A percentile compares a stretch with the other conserved stretches of the same genome.
These are phyloP conservation scores for Oreortyx pictus DNA, from an alignment of 2,797 vertebrate species.

Conservation along the genomic window DNA sequence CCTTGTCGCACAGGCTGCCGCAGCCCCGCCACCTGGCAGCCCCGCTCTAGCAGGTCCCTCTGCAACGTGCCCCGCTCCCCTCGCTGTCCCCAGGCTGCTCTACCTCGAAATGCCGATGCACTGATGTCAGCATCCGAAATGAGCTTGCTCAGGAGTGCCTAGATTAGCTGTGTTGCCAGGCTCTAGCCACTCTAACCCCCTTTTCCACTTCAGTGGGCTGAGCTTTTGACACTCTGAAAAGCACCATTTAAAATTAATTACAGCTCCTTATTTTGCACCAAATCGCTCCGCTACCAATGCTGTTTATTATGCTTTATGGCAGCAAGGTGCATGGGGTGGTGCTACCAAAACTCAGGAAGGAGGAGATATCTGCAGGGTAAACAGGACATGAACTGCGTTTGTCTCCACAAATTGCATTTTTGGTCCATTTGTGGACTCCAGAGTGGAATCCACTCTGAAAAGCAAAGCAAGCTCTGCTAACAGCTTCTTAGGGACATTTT, in stretches of 20 bases:
- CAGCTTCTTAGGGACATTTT: neutral
- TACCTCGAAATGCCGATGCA: slow-evolving; percentile 86
- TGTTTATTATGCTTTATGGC: slow-evolving; percentile 77
- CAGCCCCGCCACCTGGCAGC: slow-evolving; percentile 35
- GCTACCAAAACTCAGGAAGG: slow-evolving; percentile 30
- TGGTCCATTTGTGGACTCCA: neutral
- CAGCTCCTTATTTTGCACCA: slow-evolving; percentile 89
- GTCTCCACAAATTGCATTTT: neutral
- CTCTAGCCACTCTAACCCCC: slow-evolving; percentile 89
- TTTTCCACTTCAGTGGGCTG: slow-evolving; percentile 93
- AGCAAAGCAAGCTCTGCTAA: neutral
- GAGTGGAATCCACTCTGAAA: neutral
- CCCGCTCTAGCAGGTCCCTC: slow-evolving; percentile 48
- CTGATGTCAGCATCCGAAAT: slow-evolving; percentile 95
- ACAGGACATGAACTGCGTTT: neutral
- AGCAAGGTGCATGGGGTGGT: slow-evolving; percentile 72
- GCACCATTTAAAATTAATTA: slow-evolving; percentile 99
- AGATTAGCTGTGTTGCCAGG: slow-evolving; percentile 95
- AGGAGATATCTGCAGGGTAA: slow-evolving; percentile 15
- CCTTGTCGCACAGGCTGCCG: slow-evolving; percentile 60
- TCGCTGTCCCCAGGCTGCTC: slow-evolving; percentile 76
- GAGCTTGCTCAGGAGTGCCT: slow-evolving; percentile 84
- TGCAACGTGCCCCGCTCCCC: slow-evolving; percentile 42
- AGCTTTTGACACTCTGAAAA: slow-evolving; percentile 92
- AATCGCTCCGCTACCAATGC: slow-evolving; percentile 78